These are phyloP conservation scores for Empis stercorea DNA, from an alignment of 2,888 invertebrate genomes.

Conservation along the genomic window DNA sequence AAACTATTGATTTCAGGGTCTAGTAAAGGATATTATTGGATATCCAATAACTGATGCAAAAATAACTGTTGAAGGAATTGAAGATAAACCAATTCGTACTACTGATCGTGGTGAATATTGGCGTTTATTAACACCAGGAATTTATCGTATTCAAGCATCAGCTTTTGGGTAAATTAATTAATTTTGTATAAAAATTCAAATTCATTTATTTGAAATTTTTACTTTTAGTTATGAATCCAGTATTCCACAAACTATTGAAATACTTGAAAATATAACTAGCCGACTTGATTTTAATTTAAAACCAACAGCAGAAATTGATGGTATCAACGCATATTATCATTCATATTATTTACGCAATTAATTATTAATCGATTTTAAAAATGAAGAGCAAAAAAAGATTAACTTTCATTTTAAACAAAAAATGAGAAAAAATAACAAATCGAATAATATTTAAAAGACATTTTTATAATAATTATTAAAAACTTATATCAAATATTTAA, in stretches of 20 bases:
- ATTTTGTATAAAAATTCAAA: slow-evolving; percentile 8
- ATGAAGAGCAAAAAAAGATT: neutral
- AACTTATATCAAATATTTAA: too few relatives aligned
- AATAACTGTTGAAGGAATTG: slow-evolving; percentile 61
- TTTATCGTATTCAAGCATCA: slow-evolving; percentile 58
- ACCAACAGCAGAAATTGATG: slow-evolving; percentile 31
- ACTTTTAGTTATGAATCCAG: slow-evolving; percentile 42
- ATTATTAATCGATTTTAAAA: slow-evolving; percentile 1
- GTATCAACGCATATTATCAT: slow-evolving; percentile 34
- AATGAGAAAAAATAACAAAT: too few relatives aligned
- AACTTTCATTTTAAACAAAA: neutral
- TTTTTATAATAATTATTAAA: neutral
- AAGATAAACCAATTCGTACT: slow-evolving; percentile 64
- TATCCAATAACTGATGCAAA: slow-evolving; percentile 48
- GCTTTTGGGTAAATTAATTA: slow-evolving; percentile 51
- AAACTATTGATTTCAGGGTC: slow-evolving; percentile 19
- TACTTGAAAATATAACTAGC: slow-evolving; percentile 30
- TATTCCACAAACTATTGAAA: slow-evolving; percentile 25
- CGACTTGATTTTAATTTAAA: slow-evolving; percentile 32
- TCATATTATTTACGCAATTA: slow-evolving; percentile 32
- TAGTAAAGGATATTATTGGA: slow-evolving; percentile 32
- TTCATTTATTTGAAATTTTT: neutral
- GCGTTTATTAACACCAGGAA: slow-evolving; percentile 81
- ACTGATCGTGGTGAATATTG: slow-evolving; percentile 83
- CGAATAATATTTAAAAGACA: neutral